phyloP scores from a whole-genome alignment of 2,113 vertebrate genomes.

The Columba livia region DNA sequence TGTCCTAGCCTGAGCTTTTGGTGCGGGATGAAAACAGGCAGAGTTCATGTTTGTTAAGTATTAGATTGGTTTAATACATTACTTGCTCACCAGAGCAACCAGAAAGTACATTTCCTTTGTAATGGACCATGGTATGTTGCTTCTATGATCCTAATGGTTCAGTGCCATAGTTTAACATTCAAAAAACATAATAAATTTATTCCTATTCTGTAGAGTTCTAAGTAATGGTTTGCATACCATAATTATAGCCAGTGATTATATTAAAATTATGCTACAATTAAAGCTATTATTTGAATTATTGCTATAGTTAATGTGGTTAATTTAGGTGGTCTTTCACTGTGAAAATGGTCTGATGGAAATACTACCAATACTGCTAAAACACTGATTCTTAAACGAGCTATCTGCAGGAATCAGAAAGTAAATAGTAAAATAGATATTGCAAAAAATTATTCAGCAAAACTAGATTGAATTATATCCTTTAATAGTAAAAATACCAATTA shows the following conservation, averaged over 20 bases:
- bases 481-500: not conserved
- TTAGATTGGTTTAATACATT: conserved; percentile 26
- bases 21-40: not conserved
- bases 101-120: not conserved
- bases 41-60: conserved; percentile 36
- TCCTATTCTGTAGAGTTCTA: not conserved
- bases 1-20: not conserved
- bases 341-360: not conserved
- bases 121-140: not conserved
- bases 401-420: not conserved
- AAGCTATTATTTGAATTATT: not conserved
- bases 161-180: not conserved
- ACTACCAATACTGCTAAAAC: not conserved
- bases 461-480: not conserved
- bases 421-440: not conserved
- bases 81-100: conserved; percentile 9
- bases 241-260: not conserved
- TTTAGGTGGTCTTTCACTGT: not conserved
- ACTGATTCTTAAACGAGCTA: not conserved
- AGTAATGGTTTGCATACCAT: not conserved
- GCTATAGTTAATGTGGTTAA: not conserved
- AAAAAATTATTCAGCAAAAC: not conserved
- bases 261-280: not conserved
- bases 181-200: not conserved
- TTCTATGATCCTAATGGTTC: not conserved